phyloP scores from a whole-genome alignment of 2,797 vertebrate genomes.

The Okamejei kenojei region DNA sequence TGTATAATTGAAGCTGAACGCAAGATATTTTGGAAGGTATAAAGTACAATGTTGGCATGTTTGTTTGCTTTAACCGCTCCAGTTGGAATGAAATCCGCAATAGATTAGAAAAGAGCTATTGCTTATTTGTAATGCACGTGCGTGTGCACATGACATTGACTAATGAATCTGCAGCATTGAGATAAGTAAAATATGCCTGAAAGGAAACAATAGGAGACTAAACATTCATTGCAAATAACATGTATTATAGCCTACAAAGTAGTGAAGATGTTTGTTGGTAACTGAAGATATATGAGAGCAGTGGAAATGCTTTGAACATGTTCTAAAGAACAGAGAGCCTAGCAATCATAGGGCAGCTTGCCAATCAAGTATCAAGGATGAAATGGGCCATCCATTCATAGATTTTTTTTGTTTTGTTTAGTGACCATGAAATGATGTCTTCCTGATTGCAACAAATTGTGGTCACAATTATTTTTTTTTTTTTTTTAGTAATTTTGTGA shows the following conservation, averaged over 20 bases:
- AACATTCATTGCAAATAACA: not conserved
- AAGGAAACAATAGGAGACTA: not conserved
- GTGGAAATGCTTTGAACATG: not conserved
- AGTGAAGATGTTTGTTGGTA: not conserved
- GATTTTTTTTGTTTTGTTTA: not conserved
- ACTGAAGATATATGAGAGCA: not conserved
- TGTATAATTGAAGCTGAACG: not conserved
- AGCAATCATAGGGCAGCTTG: not conserved
- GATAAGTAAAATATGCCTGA: not conserved
- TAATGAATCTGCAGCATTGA: not conserved
- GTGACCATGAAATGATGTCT: not conserved
- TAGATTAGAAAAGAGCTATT: not conserved
- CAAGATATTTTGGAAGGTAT: not conserved
- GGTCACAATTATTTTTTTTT: not conserved
- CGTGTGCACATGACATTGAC: not conserved
- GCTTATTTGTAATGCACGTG: not conserved
- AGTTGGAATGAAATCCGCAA: not conserved
- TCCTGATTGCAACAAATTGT: not conserved
- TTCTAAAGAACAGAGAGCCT: not conserved
- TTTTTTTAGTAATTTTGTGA: not conserved
- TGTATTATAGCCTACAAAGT: not conserved
- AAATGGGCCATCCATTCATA: not conserved
- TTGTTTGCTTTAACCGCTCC: not conserved
- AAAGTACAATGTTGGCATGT: not conserved
- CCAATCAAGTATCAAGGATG: not conserved